Evolutionary conservation across 2,888 invertebrate species (phyloP).

Genomic region (Piscicola geometra): DNA sequence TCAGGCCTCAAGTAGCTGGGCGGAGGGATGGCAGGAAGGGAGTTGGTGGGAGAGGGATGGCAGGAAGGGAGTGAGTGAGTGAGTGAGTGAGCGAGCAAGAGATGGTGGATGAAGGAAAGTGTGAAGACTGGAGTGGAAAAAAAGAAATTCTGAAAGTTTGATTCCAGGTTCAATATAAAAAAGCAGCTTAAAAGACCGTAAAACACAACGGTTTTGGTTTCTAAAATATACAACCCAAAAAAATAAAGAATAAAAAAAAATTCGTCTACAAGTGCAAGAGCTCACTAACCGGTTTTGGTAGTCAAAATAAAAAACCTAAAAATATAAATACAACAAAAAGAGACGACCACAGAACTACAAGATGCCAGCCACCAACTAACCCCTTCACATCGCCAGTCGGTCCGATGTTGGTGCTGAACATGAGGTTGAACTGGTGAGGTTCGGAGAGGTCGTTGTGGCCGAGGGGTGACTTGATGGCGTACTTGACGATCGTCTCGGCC

Average conservation of each 20-base stretch:
- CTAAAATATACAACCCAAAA: too few species aligned
- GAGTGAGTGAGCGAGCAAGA: neutral
- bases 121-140: neutral
- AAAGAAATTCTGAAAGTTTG: neutral
- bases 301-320: too few species aligned
- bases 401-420: conserved; percentile 97
- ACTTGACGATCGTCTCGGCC: conserved; percentile 76
- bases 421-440: conserved; percentile 95
- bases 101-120: neutral
- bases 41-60: neutral
- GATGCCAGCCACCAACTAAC: conserved; percentile 50
- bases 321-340: too few species aligned
- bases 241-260: too few species aligned
- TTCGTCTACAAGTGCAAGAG: too few species aligned
- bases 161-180: neutral
- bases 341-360: neutral
- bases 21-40: neutral
- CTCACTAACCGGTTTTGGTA: too few species aligned
- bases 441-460: conserved; percentile 89
- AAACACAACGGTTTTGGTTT: too few species aligned
- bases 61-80: neutral
- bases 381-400: conserved; percentile 91
- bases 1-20: conserved; percentile 83
- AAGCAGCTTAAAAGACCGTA: too few species aligned
- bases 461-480: conserved; percentile 86